Percentiles rank a stretch among this genome's conserved stretches.
Evolutionary conservation across 2,113 vertebrate species (phyloP).

Genomic region (Riparia riparia): DNA sequence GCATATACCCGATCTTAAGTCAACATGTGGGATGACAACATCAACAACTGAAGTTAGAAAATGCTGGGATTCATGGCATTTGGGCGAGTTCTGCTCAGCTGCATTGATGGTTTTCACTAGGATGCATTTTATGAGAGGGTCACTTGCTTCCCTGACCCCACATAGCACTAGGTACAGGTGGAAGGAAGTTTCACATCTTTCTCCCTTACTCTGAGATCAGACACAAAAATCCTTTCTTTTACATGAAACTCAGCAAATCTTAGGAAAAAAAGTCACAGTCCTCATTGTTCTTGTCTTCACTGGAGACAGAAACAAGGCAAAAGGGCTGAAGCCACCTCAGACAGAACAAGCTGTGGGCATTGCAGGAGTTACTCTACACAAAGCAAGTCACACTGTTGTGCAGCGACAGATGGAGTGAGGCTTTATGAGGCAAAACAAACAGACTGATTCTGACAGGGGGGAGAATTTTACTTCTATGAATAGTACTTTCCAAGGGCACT

Average conservation of each 20-base stretch:
- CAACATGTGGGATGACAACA: background rate
- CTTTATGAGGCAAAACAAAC: background rate
- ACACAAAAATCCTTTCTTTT: background rate
- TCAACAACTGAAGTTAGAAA: background rate
- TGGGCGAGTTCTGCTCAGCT: background rate
- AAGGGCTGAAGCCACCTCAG: background rate
- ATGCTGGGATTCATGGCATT: background rate
- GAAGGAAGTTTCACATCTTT: background rate
- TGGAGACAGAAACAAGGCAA: background rate
- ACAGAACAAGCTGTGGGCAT: background rate
- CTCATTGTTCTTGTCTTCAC: background rate
- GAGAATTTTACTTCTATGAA: background rate
- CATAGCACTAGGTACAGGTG: background rate
- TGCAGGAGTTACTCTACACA: background rate
- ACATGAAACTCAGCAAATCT: background rate
- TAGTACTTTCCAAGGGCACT: conserved; percentile 27
- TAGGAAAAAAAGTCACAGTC: background rate
- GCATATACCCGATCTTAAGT: background rate
- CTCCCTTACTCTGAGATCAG: background rate
- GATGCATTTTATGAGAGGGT: background rate
- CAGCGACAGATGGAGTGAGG: background rate
- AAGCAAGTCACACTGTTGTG: background rate
- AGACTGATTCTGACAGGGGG: background rate
- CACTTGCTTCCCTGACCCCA: background rate
- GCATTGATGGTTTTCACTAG: background rate